These are phyloP conservation scores for Microdon myrmicae DNA, from an alignment of 2,888 invertebrate genomes.

Conservation along the genomic window DNA sequence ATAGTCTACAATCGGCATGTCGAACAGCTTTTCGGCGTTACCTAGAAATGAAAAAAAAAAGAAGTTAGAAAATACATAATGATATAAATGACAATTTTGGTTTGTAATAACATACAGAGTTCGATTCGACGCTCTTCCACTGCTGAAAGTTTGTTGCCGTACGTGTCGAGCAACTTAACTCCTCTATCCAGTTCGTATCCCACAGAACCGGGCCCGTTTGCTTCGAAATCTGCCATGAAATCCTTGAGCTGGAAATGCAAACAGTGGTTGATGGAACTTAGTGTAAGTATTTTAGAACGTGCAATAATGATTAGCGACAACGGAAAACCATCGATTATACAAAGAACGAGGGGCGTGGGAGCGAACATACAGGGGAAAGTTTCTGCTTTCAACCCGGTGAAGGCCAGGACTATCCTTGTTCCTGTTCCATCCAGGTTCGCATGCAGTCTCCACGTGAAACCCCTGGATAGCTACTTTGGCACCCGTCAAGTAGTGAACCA, in stretches of 20 bases:
- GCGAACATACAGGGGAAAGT: too few species aligned
- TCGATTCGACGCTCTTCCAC: conserved; percentile 74
- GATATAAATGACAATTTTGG: conserved; percentile 15
- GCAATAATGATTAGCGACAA: too few species aligned
- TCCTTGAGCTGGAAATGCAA: conserved; percentile 61
- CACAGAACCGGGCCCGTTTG: conserved; percentile 83
- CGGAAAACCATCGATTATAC: too few species aligned
- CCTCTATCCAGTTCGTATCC: conserved; percentile 82
- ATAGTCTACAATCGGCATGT: conserved; percentile 86
- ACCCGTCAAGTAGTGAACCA: too few species aligned
- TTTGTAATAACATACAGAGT: conserved; percentile 56
- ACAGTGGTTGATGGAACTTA: not conserved
- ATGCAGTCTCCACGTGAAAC: too few species aligned
- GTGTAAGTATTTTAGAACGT: too few species aligned
- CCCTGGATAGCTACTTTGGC: too few species aligned
- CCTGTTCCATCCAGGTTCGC: too few species aligned
- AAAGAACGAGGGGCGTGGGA: too few species aligned
- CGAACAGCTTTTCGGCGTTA: conserved; percentile 86
- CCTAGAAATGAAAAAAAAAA: conserved; percentile 61
- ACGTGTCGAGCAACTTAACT: conserved; percentile 73
- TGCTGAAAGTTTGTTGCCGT: conserved; percentile 71
- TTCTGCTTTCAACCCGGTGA: too few species aligned
- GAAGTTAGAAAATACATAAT: conserved; percentile 33
- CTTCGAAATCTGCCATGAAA: conserved; percentile 79
- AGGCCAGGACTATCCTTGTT: too few species aligned